These are phyloP conservation scores for Malurus splendens DNA, from an alignment of 2,797 vertebrate species.

Conservation along the genomic window DNA sequence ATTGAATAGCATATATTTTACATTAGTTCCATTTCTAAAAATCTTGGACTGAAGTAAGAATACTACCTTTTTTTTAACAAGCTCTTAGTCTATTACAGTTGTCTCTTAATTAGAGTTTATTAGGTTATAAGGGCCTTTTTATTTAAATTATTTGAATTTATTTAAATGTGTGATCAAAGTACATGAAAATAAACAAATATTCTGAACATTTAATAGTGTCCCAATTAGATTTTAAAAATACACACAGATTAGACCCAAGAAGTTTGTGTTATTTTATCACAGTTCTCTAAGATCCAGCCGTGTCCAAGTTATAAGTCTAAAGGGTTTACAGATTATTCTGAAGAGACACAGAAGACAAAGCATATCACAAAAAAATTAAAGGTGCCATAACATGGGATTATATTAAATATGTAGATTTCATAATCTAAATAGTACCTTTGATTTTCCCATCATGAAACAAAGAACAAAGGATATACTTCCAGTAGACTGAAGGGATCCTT, in stretches of 20 bases:
- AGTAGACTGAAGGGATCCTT: neutral
- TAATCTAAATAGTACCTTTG: neutral
- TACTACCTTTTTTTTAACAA: neutral
- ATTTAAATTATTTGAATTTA: neutral
- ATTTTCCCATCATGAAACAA: neutral
- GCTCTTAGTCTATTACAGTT: neutral
- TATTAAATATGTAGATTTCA: neutral
- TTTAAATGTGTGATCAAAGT: neutral
- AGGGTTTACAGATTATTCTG: neutral
- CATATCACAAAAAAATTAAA: neutral
- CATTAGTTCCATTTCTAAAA: neutral
- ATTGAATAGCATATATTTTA: neutral
- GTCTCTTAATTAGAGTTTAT: neutral
- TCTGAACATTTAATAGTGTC: neutral
- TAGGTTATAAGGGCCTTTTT: neutral
- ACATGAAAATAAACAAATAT: neutral
- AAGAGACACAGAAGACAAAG: neutral
- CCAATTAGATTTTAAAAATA: neutral
- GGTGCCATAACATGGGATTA: accelerated
- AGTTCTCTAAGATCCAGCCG: neutral
- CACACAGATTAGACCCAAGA: neutral
- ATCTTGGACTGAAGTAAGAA: neutral
- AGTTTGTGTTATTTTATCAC: neutral
- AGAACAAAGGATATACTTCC: neutral
- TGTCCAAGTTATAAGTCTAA: neutral